Percentiles rank a stretch among this genome's conserved stretches.
Conservation (phyloP, 2,888 invertebrate genomes). For the Hipparchia semele region DNA sequence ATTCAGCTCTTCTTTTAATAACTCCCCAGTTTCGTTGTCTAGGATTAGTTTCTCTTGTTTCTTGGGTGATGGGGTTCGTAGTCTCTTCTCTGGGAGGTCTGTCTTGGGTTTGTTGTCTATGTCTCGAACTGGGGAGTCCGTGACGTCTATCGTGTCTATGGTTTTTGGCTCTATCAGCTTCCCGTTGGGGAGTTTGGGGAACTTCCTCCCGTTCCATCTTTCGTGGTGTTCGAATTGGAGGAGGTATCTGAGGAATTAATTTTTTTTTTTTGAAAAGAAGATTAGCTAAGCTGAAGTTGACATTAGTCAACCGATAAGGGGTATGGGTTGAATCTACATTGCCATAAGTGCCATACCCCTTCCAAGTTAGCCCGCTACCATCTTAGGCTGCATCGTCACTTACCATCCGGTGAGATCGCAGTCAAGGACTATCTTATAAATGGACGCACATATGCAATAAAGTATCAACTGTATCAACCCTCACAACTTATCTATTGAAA, state of each 20-base stretch:
- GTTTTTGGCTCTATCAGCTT: slow-evolving; percentile 50
- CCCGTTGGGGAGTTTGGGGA: slow-evolving; percentile 64
- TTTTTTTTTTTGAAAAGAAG: not conserved
- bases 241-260: slow-evolving; percentile 77
- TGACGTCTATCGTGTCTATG: slow-evolving; percentile 70
- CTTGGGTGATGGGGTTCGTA: slow-evolving; percentile 50
- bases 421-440: too few species aligned
- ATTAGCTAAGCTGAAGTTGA: too few species aligned
- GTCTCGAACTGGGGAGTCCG: slow-evolving; percentile 67
- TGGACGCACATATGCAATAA: too few species aligned
- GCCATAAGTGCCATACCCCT: too few species aligned
- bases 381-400: too few species aligned
- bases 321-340: too few species aligned
- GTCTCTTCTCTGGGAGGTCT: slow-evolving; percentile 47
- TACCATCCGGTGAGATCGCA: too few species aligned
- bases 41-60: slow-evolving; percentile 38
- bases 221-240: slow-evolving; percentile 86
- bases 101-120: slow-evolving; percentile 36
- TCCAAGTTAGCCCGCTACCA: too few species aligned
- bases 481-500: too few species aligned
- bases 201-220: slow-evolving; percentile 61
- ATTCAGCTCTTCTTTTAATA: slow-evolving; percentile 56
- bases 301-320: too few species aligned
- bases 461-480: too few species aligned
- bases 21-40: slow-evolving; percentile 53